These are phyloP conservation scores for Salvator merianae DNA, from an alignment of 2,113 vertebrate genomes.

Conservation along the genomic window DNA sequence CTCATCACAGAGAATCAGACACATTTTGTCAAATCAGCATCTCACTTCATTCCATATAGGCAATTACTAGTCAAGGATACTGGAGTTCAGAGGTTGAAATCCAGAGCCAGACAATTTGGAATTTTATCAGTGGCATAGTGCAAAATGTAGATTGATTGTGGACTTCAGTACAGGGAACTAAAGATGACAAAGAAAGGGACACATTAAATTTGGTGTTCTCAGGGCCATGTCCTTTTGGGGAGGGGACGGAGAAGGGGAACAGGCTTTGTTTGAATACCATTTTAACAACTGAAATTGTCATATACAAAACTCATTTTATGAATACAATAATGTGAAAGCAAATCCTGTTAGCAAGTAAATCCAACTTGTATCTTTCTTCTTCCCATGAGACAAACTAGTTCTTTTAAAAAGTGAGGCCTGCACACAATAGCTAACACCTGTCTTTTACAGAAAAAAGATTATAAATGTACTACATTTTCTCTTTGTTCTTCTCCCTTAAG, in stretches of 20 bases:
- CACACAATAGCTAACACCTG: slow-evolving; percentile 26
- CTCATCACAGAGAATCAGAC: background rate
- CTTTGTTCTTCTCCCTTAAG: slow-evolving; percentile 31
- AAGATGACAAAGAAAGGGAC: background rate
- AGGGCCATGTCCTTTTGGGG: background rate
- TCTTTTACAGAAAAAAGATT: slow-evolving; percentile 37
- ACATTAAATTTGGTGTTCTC: background rate
- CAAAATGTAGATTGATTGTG: background rate
- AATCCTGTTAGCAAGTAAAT: background rate
- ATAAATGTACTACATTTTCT: slow-evolving; percentile 37
- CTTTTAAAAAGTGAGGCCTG: slow-evolving; percentile 31
- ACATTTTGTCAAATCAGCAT: background rate
- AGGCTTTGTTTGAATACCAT: background rate
- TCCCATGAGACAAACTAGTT: background rate
- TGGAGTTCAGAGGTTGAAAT: background rate
- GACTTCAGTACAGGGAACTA: background rate
- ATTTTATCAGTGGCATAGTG: background rate
- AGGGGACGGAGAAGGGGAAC: too few species aligned
- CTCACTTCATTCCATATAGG: too few species aligned
- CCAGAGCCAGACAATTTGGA: too few species aligned
- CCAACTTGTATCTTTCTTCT: slow-evolving; percentile 7
- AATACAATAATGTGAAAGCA: background rate
- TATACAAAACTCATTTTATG: slow-evolving; percentile 12
- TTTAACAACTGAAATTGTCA: slow-evolving; percentile 27
- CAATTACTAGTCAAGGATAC: background rate